phyloP scores from a whole-genome alignment of 2,888 invertebrate genomes.

The Eueremaeus valkanovi region DNA sequence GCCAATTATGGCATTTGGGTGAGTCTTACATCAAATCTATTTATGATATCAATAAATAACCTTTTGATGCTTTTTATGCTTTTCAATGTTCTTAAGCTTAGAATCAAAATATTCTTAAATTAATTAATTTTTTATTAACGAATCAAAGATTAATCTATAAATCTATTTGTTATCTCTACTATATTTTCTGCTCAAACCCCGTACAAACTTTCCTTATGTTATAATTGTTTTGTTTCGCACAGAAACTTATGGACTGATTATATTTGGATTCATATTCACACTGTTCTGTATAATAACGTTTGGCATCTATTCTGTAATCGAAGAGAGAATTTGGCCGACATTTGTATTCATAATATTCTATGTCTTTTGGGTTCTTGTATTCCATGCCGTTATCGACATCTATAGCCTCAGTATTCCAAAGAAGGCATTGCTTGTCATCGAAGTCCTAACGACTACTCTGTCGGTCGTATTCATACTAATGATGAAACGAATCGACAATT shows the following conservation, averaged over 20 bases:
- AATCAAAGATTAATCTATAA: no score
- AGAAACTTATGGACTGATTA: not conserved
- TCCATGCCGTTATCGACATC: not conserved
- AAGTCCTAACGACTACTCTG: not conserved
- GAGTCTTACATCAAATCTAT: not conserved
- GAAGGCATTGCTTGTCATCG: not conserved
- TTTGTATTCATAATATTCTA: not conserved
- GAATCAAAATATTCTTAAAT: no score
- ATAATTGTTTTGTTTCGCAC: no score
- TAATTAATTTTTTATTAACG: no score
- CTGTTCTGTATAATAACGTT: not conserved
- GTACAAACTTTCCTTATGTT: no score
- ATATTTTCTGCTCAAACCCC: no score
- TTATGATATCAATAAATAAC: no score
- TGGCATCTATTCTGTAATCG: not conserved
- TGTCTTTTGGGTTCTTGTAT: not conserved
- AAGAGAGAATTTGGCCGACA: not conserved
- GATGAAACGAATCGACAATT: constrained; percentile 8
- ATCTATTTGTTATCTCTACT: no score
- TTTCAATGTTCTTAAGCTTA: no score
- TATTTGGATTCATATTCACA: not conserved
- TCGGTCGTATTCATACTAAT: not conserved
- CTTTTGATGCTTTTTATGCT: no score
- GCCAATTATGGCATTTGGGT: not conserved
- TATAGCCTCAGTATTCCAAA: not conserved